Percentiles rank a stretch among this genome's conserved stretches.
These are phyloP conservation scores for Dendronephthya gigantea DNA, from an alignment of 64 coral and sea anemone genomes.

Conservation along the genomic window DNA sequence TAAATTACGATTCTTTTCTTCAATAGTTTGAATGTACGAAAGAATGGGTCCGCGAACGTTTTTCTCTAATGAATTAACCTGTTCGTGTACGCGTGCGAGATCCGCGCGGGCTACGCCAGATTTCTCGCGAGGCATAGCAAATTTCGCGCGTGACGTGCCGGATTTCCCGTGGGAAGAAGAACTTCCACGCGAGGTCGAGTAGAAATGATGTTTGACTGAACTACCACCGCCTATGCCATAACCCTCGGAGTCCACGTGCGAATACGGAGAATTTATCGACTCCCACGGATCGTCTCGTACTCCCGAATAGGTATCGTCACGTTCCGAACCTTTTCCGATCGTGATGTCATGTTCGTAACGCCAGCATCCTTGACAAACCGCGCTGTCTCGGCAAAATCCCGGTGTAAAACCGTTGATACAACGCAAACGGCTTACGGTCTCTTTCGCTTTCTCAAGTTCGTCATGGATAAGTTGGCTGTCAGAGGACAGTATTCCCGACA, in stretches of 20 bases:
- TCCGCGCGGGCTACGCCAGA: background rate
- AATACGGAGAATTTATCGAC: background rate
- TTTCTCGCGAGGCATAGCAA: background rate
- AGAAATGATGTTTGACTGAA: background rate
- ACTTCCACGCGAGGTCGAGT: background rate
- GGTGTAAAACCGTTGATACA: background rate
- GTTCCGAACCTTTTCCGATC: constrained; percentile 1
- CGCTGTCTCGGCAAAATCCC: background rate
- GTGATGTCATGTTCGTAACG: background rate
- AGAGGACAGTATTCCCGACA: background rate
- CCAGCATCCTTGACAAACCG: background rate
- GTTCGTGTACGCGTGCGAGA: background rate
- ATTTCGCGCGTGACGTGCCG: background rate
- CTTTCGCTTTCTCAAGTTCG: background rate
- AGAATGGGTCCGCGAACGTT: background rate
- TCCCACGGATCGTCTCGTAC: background rate
- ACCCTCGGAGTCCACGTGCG: background rate
- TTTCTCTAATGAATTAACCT: background rate
- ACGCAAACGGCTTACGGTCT: background rate
- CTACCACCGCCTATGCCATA: background rate
- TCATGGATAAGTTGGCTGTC: background rate
- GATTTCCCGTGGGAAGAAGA: background rate
- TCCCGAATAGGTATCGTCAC: background rate
- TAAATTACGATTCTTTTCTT: background rate
- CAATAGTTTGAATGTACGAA: background rate